Percentiles rank a stretch among this genome's conserved stretches.
Evolutionary conservation across 2,888 invertebrate genomes (phyloP).

Genomic region (Diadromus collaris): DNA sequence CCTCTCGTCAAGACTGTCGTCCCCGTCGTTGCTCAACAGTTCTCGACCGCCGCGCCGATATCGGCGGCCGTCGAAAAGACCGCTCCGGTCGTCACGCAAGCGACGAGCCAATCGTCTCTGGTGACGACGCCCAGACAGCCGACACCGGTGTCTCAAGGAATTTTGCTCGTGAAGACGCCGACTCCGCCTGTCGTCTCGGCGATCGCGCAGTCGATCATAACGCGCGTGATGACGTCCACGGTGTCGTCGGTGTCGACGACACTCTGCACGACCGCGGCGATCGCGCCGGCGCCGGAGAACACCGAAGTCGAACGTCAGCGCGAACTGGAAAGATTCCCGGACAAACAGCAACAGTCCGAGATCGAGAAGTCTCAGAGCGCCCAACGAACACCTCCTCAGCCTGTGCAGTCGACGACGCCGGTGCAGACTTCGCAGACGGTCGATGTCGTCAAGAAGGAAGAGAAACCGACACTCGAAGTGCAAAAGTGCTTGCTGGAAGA

Average conservation of each 20-base stretch:
- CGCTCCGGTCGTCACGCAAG: slow-evolving; percentile 43
- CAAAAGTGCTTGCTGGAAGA: slow-evolving; percentile 51
- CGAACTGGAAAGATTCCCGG: slow-evolving; percentile 55
- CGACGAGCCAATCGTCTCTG: slow-evolving; percentile 45
- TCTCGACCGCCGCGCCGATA: slow-evolving; percentile 56
- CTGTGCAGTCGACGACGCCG: slow-evolving; percentile 69
- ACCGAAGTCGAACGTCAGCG: slow-evolving; percentile 46
- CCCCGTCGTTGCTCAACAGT: slow-evolving; percentile 71
- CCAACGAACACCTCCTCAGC: slow-evolving; percentile 64
- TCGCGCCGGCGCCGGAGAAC: slow-evolving; percentile 39
- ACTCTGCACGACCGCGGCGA: slow-evolving; percentile 45
- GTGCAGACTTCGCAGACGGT: slow-evolving; percentile 61
- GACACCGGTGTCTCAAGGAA: slow-evolving; percentile 65
- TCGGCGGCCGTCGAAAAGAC: slow-evolving; percentile 65
- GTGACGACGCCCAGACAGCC: slow-evolving; percentile 56
- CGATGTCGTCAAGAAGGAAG: slow-evolving; percentile 73
- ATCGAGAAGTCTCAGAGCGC: slow-evolving; percentile 8
- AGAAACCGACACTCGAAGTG: slow-evolving; percentile 52
- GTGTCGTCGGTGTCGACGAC: slow-evolving; percentile 60
- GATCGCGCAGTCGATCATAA: slow-evolving; percentile 69
- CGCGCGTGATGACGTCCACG: slow-evolving; percentile 66
- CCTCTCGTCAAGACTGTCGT: slow-evolving; percentile 74
- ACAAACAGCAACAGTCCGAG: slow-evolving; percentile 27
- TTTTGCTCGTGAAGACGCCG: slow-evolving; percentile 67
- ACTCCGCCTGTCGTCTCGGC: slow-evolving; percentile 71